phyloP scores from a whole-genome alignment of 2,797 vertebrate species.

The Danio tinwini region DNA sequence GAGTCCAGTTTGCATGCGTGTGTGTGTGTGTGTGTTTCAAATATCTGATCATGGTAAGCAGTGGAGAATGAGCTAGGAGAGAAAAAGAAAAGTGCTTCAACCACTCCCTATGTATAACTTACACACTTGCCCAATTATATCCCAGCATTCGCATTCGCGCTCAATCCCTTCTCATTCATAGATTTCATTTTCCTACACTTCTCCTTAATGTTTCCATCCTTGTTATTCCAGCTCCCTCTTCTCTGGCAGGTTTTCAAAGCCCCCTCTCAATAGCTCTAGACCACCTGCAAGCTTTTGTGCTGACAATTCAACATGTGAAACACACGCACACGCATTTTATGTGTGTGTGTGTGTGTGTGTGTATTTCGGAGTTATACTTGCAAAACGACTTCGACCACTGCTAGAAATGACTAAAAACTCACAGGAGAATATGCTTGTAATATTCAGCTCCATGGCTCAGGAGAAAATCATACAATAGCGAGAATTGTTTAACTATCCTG shows the following conservation, averaged over 20 bases:
- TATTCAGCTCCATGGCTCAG: constrained; percentile 59
- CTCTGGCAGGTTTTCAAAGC: not conserved
- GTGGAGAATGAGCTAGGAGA: constrained; percentile 63
- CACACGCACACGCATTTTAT: not conserved
- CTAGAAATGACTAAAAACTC: constrained; percentile 53
- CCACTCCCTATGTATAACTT: too few species aligned
- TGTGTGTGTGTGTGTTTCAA: constrained; percentile 16
- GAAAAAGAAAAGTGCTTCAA: not conserved
- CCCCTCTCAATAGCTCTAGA: constrained; percentile 14
- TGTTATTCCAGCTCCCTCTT: constrained; percentile 30
- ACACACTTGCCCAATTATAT: constrained; percentile 30
- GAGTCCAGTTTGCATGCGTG: not conserved
- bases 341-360: not conserved
- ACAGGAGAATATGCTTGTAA: constrained; percentile 54
- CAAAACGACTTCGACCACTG: constrained; percentile 51
- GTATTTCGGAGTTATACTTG: constrained; percentile 36
- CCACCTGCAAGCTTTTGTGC: constrained; percentile 50
- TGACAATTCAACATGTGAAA: constrained; percentile 45
- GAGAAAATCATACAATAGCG: constrained; percentile 63
- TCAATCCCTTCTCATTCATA: constrained; percentile 32
- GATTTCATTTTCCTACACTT: constrained; percentile 35
- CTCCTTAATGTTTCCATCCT: constrained; percentile 38
- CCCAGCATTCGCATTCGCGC: constrained; percentile 29
- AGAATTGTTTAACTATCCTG: constrained; percentile 75
- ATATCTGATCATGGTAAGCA: constrained; percentile 52